phyloP scores from a whole-genome alignment of 2,113 vertebrate genomes.

The Lepidiolamprologus cunningtoni region DNA sequence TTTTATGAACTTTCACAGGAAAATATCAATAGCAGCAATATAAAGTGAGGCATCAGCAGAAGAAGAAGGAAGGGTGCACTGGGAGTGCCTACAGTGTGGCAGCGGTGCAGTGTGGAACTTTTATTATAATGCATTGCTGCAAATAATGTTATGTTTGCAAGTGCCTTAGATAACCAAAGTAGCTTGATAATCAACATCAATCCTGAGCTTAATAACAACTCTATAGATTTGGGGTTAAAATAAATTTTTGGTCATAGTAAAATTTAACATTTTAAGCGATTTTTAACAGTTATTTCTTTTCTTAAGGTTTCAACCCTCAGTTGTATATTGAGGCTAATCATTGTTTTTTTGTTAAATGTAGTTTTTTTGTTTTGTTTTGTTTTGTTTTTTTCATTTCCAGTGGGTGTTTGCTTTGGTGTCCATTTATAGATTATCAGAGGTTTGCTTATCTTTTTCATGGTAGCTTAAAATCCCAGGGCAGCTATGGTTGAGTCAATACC shows the following conservation, averaged over 20 bases:
- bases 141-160: not conserved
- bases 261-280: not conserved
- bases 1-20: not conserved
- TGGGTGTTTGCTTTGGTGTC: not conserved
- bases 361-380: too few species aligned
- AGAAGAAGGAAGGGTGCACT: not conserved
- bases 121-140: not conserved
- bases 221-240: not conserved
- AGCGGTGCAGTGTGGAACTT: not conserved
- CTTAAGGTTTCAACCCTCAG: not conserved
- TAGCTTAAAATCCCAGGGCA: not conserved
- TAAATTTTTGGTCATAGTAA: fast-evolving
- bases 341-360: not conserved
- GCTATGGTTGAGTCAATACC: not conserved
- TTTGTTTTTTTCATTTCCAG: not conserved
- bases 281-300: not conserved
- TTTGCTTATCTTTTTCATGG: not conserved
- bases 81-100: not conserved
- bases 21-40: not conserved
- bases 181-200: not conserved
- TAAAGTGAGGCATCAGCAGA: not conserved
- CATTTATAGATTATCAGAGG: not conserved
- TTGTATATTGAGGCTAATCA: not conserved
- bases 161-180: not conserved
- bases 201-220: not conserved